Evolutionary conservation across 1,140 invertebrate genomes (phyloP), one percentile per base, ranked within the genome.

Genomic region (Hydropsyche tenuis): DNA sequence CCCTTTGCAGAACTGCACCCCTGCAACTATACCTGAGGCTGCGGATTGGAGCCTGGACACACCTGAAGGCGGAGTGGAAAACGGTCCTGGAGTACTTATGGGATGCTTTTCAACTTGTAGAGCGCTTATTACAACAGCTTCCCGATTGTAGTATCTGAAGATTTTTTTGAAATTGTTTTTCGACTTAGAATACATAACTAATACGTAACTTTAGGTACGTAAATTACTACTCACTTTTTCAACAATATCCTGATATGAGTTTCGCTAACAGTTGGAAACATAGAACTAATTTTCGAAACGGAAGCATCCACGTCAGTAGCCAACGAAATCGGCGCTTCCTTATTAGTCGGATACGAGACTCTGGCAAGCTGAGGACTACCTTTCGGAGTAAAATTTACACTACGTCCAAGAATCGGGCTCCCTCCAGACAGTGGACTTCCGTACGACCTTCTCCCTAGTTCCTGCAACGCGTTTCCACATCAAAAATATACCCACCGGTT

Each of bases 91-190:
- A 63, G 93, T 94, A 53, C 91, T 92, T 73, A 96, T 90, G 72
- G 94, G 94, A 88, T 96, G 92, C 83, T 96, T 96, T 82, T 96
- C 94, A 68, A 96, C 94, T 88, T 96, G 93, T 63, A 96, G 87
- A 27, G 95, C 94, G 83, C 94, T 96, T 83, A 96, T 93, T 37
- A 96, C 95, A 78, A 96, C 91, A 75, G 94, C 94, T 85, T 96
- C 94, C 74, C 95, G 89, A 83, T 95, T 95, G 85, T 96, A 94
- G 85, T 95, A 95, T 86, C 93, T 94, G 81, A 80, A 37, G 9
- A n/a, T n/a, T n/a, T n/a, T n/a, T 37, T 4, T 37, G 3, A 37
- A 37, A 37, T 37, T 3, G 30, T 37, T 37, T 37, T 4, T 37
- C 30, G 9, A n/a, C n/a, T n/a, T n/a, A n/a, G n/a, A n/a, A n/a